Evolutionary conservation across 1,140 invertebrate species (phyloP), one percentile per base, ranked within the genome.

Genomic region (Caerostris darwini): DNA sequence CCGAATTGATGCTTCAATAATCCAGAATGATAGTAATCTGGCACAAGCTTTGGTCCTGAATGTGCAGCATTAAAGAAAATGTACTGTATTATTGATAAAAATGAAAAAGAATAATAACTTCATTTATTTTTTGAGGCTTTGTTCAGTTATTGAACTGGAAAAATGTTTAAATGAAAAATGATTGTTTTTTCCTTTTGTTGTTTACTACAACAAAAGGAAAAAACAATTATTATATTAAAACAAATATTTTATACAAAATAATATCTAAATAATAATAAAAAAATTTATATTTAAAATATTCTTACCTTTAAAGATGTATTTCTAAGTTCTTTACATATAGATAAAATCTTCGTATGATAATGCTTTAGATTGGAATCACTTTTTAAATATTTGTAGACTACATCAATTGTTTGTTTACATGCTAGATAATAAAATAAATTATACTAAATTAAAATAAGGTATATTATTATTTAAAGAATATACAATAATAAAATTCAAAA

Each of bases 221-320:
- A 34, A 34, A 34, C 34, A 34, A 34, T 34, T 34, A 34, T 34
- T 34, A 34, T 34, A 34, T 34, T 34, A 34, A 34, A 34, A 81
- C n/a, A n/a, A 7, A 81, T n/a, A 81, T n/a, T n/a, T 17, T 10
- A 81, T 17, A 8, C 8, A 3, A 19, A 50, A n/a, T 81, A 10
- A 81, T 17, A 3, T 34, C 8, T 5, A 19, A 81, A 34, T 81
- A 81, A 17, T n/a, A 5, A 34, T 19, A 81, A 19, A 81, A 10
- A 4, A 81, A 8, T 81, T 81, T 4, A 50, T 8, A 81, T 19
- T 19, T 81, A 58, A 50, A 12, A 57, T 3, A 12, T 69, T 2
- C 17, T 82, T 91, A 91, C 90, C 56, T 91, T 91, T 54, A 91
- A 82, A 61, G 90, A 91, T 34, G 90, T 54, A 82, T 82, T n/a